phyloP scores from a whole-genome alignment of 2,888 invertebrate species.

The Holacanthella duospinosa region DNA sequence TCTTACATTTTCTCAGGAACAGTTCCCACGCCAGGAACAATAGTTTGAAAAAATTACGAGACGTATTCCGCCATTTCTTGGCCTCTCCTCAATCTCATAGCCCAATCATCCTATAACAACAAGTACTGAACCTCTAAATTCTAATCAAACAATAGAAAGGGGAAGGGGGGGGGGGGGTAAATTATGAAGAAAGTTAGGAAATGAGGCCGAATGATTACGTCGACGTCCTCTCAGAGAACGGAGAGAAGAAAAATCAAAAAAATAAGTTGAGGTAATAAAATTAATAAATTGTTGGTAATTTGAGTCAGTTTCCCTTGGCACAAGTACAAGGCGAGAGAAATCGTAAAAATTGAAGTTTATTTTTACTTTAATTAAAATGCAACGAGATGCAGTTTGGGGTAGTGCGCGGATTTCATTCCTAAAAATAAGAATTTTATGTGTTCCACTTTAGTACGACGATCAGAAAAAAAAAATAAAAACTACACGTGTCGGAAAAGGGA shows the following conservation, averaged over 20 bases:
- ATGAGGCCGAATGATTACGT: not conserved
- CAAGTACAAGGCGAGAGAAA: not conserved
- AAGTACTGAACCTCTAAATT: no score
- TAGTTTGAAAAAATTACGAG: not conserved
- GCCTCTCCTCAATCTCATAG: not conserved
- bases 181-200: not conserved
- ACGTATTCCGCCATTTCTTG: not conserved
- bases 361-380: constrained; percentile 1
- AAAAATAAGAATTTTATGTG: not conserved
- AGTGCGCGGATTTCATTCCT: no score
- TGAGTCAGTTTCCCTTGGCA: constrained; percentile 1
- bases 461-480: not conserved
- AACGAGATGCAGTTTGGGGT: not conserved
- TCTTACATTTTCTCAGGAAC: not conserved
- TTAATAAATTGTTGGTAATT: not conserved
- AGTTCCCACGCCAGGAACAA: not conserved
- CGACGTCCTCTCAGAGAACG: no score
- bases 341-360: not conserved
- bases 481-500: not conserved
- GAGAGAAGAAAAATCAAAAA: no score
- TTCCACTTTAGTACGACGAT: not conserved
- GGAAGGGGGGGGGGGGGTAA: no score
- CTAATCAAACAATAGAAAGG: no score
- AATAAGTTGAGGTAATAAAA: no score
- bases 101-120: not conserved